A percentile compares a stretch with the other conserved stretches of the same genome.
Conservation (phyloP, 2,888 invertebrate species). For the Idaea biselata region DNA sequence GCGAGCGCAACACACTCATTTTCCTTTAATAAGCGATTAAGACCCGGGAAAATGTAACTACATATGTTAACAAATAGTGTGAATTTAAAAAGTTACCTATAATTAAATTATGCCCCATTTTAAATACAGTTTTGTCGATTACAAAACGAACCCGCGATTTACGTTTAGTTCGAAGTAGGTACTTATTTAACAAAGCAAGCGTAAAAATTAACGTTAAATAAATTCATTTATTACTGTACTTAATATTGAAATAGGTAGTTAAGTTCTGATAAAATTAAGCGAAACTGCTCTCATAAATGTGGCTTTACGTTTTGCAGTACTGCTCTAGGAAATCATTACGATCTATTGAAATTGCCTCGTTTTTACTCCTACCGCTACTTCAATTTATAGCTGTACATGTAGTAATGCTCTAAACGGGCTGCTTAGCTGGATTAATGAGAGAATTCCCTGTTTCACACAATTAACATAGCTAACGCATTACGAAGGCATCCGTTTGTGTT, state of each 20-base stretch:
- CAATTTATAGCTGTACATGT: constrained; percentile 21
- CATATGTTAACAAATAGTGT: no score
- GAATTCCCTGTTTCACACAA: constrained; percentile 35
- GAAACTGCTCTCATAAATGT: constrained; percentile 32
- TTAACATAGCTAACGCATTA: constrained; percentile 42
- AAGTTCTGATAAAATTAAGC: constrained; percentile 27
- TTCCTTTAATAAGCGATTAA: no score
- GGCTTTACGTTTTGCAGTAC: constrained; percentile 25
- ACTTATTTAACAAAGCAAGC: background rate
- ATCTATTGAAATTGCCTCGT: constrained; percentile 27
- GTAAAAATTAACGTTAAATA: constrained; percentile 13
- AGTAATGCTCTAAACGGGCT: constrained; percentile 26
- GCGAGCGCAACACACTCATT: no score
- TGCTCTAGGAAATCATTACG: constrained; percentile 29
- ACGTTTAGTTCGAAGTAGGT: background rate
- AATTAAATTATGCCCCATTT: no score
- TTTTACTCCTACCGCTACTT: constrained; percentile 19
- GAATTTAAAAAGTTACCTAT: no score
- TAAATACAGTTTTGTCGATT: background rate
- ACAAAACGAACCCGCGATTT: background rate
- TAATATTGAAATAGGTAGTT: constrained; percentile 28
- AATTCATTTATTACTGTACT: constrained; percentile 8
- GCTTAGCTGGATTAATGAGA: constrained; percentile 35
- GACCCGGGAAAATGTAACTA: no score
- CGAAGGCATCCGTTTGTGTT: constrained; percentile 14